Conservation (phyloP, 2,113 vertebrate species). For the Rhinoderma darwinii region DNA sequence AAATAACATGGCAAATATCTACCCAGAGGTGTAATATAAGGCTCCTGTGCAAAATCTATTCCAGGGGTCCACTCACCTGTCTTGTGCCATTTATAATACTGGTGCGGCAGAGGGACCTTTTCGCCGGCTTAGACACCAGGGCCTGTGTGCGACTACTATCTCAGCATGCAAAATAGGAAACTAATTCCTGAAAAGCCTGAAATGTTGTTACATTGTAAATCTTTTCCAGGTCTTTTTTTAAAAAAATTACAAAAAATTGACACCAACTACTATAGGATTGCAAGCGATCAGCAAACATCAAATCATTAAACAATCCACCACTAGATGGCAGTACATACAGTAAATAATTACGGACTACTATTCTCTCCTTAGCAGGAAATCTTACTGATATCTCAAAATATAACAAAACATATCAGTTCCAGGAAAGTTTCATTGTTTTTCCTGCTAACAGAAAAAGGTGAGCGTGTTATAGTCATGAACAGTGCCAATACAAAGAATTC, state of each 20-base stretch:
- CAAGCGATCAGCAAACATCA: background rate
- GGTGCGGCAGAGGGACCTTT: too few relatives aligned
- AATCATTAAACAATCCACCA: background rate
- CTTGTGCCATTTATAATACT: too few relatives aligned
- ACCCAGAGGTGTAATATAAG: background rate
- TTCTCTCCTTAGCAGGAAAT: background rate
- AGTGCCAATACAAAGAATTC: too few relatives aligned
- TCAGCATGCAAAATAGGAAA: too few relatives aligned
- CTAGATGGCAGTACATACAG: conserved; percentile 15
- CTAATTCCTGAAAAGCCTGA: too few relatives aligned
- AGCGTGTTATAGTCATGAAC: too few relatives aligned
- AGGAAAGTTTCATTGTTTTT: background rate
- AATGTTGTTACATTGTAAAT: background rate
- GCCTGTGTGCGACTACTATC: too few relatives aligned
- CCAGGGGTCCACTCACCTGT: too few relatives aligned
- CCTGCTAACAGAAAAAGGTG: background rate
- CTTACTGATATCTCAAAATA: background rate
- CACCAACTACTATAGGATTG: background rate
- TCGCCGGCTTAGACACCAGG: too few relatives aligned
- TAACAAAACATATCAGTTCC: background rate
- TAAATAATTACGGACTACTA: background rate
- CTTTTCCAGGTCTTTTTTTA: background rate
- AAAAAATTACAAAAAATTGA: background rate
- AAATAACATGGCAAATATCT: too few relatives aligned
- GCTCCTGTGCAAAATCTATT: too few relatives aligned